Evolutionary conservation across 2,113 vertebrate genomes (phyloP).

Genomic region (Halcyon senegalensis): DNA sequence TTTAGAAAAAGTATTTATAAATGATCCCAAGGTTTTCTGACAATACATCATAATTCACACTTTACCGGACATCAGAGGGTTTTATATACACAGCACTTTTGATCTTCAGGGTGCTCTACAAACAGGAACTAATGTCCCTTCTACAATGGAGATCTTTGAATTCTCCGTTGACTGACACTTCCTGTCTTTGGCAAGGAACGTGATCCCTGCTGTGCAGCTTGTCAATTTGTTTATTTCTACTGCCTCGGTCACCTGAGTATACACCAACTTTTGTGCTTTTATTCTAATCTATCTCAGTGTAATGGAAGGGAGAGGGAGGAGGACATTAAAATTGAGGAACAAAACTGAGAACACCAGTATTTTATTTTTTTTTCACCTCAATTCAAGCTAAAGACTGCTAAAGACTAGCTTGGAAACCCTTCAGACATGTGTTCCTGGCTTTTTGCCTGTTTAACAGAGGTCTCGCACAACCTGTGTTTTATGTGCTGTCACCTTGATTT

Average conservation of each 20-base stretch:
- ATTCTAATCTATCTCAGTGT: background rate
- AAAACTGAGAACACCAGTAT: background rate
- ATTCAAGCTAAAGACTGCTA: background rate
- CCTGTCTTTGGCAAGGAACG: background rate
- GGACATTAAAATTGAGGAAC: background rate
- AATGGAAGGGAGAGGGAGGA: background rate
- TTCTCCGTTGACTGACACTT: background rate
- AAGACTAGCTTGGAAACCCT: background rate
- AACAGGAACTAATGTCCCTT: background rate
- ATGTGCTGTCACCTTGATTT: slow-evolving; percentile 41
- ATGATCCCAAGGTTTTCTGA: background rate
- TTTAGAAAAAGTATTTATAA: background rate
- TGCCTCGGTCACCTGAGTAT: background rate
- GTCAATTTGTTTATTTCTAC: background rate
- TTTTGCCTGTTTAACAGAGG: slow-evolving; percentile 5
- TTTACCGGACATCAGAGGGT: background rate
- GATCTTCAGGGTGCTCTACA: background rate
- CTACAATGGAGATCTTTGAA: background rate
- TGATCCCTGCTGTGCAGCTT: background rate
- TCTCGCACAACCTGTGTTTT: slow-evolving; percentile 41
- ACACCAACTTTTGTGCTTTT: background rate
- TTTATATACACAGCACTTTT: background rate
- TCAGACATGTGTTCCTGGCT: background rate
- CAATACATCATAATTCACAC: background rate
- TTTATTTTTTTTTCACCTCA: background rate